Evolutionary conservation across 2,113 vertebrate genomes (phyloP), one percentile per base, ranked within the genome.

Genomic region (Delphinapterus leucas): DNA sequence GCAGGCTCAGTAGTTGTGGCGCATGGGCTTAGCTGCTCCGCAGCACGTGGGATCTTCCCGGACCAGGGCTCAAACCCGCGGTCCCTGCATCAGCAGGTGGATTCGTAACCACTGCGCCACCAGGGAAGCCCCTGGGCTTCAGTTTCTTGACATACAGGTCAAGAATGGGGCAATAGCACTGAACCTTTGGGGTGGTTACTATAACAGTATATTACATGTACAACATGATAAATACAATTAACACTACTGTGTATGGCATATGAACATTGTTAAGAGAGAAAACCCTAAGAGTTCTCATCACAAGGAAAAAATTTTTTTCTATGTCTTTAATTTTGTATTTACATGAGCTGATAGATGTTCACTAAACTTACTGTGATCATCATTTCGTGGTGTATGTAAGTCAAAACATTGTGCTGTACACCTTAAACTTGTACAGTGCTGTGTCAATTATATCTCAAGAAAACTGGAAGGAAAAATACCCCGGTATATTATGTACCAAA

Each of bases 181-280:
- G 53, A 61, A 1, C 33, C 28, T 28, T 58, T 18, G 21, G 36
- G 25, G 53, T 20, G 7, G 17, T 55, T 84, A 60, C 33, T 13
- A 3, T 1, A 5, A 14, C 3, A 5, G 31, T 15, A 0, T 63
- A 23, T 81, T 13, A 1, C 17, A 4, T 26, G 76, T 55, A 55
- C 33, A 25, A n/a, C 33, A 36, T 8, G 20, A 25, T n/a, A 53
- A n/a, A n/a, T 14, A 8, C n/a, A 79, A n/a, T 79, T n/a, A n/a
- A 79, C 11, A 53, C 76, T n/a, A 13, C 76, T 79, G 33, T 79
- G 76, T 23, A 55, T 79, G 33, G 12, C 20, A 25, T 79, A 25
- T 36, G 49, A 23, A n/a, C 53, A 33, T 79, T 6, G 28, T 65
- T 79, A 55, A 79, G 49, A 55, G 76, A 55, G 76, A 14, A 55